Evolutionary conservation across 2,888 invertebrate species (phyloP), one percentile per base, ranked within the genome.

Genomic region (Aporophyla lueneburgensis): DNA sequence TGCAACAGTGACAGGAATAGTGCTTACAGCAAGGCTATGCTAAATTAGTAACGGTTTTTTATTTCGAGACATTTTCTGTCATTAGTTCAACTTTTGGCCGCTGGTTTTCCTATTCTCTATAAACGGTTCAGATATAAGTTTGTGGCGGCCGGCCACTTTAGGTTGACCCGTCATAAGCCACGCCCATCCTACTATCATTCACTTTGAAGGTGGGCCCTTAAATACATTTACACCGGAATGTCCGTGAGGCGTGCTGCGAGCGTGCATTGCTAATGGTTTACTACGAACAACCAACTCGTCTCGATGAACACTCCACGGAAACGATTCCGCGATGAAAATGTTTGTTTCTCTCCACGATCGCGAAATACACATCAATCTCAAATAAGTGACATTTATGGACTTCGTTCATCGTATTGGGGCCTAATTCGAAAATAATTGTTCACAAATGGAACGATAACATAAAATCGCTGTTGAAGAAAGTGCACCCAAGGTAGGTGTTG

Each of bases 371-470:
- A 87, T 87, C 88, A 81, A 86, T 86, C 86, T 86, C 84, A 81
- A 33, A 81, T 87, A 87, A 81, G 49, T 78, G 84, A 81, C 81
- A 76, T 84, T 80, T 70, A 77, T 59, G 67, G 59, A 81, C 74
- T 72, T 67, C 58, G 70, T 78, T 76, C 61, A 69, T 75, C 71
- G 81, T 78, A 86, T 83, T 80, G 77, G 63, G 54, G 74, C 49
- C 67, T 87, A 87, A 88, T 86, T 76, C 82, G 83, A 88, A 87
- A 84, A 87, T 88, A 88, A 87, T 87, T 82, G 88, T 84, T 75
- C 82, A 80, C 81, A 82, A 87, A 86, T 76, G 80, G 80, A 83
- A 81, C 88, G 76, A 82, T 75, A 86, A 82, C 80, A 86, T 68
- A 49, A 71, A 81, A 78, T 77, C 63, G 76, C 58, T 76, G 71